Base-by-base conservation (phyloP, 2,113 vertebrate genomes). In the Merops nubicus region DNA sequence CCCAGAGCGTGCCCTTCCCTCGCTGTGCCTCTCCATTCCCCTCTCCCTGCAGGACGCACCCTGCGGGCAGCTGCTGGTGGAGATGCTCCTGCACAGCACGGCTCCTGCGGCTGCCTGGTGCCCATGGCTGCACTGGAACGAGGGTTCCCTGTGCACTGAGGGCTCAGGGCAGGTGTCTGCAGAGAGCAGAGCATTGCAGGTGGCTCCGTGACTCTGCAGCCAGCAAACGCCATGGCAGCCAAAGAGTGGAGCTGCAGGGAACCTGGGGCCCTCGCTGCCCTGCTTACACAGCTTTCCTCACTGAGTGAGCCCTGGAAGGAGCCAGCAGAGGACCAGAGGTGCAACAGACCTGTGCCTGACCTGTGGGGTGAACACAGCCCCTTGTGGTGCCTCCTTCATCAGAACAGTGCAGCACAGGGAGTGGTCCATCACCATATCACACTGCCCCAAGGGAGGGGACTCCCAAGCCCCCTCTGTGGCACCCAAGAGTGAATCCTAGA, bases 21-120 rank as follows among this genome's bases (percentile, higher is more conserved):
- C 15, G 0, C 10, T 19, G 4, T 2, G 10, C 25, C 40, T 85
- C n/a, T 94, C 79, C 47, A 70, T 53, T 84, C 11, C 9, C 1
- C 0, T 62, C 76, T 91, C 54, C 3, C 1, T 15, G 28, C 7
- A 29, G 42, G 88, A 40, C 1, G 0, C 38, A 20, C 3, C n/a
- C 42, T 33, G 21, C 20, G 15, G 42, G 40, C 31, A 62, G 59
- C 31, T 65, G n/a, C 0, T 0, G 5, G 42, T 53, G 65, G 28
- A 77, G 31, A 9, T 15, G 20, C 54, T 80, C 45, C 48, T 48
- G 83, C 76, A 36, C 28, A 56, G 21, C 1, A 0, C 31, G 21
- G 19, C 45, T 69, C 54, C 26, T n/a, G n/a, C n/a, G n/a, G n/a
- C n/a, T n/a, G n/a, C n/a, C n/a, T n/a, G n/a, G n/a, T n/a, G n/a